Conservation (phyloP, 2,113 vertebrate genomes). For the Solenodon paradoxus region DNA sequence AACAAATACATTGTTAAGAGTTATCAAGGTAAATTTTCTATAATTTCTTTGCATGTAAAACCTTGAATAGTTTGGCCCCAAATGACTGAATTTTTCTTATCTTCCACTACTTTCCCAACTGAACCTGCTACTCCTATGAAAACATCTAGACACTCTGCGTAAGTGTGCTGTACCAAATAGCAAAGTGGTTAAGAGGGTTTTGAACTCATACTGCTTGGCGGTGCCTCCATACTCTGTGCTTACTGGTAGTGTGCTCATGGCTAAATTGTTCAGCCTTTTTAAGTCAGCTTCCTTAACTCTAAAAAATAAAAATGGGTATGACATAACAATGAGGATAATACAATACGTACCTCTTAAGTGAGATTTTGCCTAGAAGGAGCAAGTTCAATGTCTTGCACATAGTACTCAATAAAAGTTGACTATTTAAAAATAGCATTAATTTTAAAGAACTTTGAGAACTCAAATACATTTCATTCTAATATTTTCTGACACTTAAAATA, state of each 20-base stretch:
- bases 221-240: background rate
- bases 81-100: background rate
- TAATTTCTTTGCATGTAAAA: slow-evolving; percentile 14
- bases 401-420: background rate
- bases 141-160: background rate
- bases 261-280: background rate
- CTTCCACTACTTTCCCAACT: background rate
- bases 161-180: background rate
- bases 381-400: background rate
- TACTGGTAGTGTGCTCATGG: background rate
- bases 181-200: background rate
- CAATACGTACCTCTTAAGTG: background rate
- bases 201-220: background rate
- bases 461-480: background rate
- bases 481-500: slow-evolving; percentile 27
- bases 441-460: background rate
- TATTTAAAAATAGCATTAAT: background rate
- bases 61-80: background rate
- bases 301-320: background rate
- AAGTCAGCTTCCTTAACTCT: background rate
- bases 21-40: background rate
- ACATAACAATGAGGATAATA: background rate
- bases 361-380: background rate
- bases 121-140: background rate
- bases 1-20: background rate